Evolutionary conservation across 2,888 invertebrate genomes (phyloP), one percentile per base, ranked within the genome.

Genomic region (Lepetodrilus schrolli): DNA sequence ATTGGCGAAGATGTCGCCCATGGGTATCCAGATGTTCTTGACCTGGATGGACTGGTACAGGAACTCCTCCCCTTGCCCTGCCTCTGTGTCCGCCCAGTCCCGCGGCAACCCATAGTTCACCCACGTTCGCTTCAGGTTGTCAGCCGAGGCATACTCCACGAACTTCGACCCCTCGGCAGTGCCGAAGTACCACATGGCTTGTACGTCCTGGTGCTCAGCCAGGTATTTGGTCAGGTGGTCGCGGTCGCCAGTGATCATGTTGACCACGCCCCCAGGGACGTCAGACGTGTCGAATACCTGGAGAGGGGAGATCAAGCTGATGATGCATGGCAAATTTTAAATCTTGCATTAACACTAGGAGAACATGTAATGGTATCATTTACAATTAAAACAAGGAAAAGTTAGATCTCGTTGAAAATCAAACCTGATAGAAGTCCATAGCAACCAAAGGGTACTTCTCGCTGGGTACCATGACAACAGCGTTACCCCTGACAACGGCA

Each of bases 1-100:
- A 80, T 91, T 91, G 20, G 91, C 91, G 86, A 89, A 91, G 20
- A 91, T 90, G 49, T 91, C 91, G 10, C 92, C 91, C 90, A 91
- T 90, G 8, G 91, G 91, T 3, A 91, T 86, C 91, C 91, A 91
- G 72, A 91, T 86, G 70, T 90, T 90, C 80, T 91, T 92, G 43
- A 83, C 84, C 74, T 90, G 89, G 4, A 88, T 84, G 0, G 90
- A 84, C 34, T 91, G 90, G 70, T 90, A 88, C 8, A 91, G 82
- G 70, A 91, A 91, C 80, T 91, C 91, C 66, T 89, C 89, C 1
- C 90, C 89, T 38, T 89, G 87, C 8, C 89, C 88, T 69, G 87
- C 85, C 43, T 85, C 84, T 13, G 79, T 38, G 38, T 86, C 82
- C 2, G 79, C 74, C 90, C 91, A 91, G 78, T 91, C 85, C 3